A percentile compares a stretch with the other conserved stretches of the same genome.
Conservation (phyloP, 37 sponge, comb jelly and placozoan genomes). For the Cliona cf. orientalis region DNA sequence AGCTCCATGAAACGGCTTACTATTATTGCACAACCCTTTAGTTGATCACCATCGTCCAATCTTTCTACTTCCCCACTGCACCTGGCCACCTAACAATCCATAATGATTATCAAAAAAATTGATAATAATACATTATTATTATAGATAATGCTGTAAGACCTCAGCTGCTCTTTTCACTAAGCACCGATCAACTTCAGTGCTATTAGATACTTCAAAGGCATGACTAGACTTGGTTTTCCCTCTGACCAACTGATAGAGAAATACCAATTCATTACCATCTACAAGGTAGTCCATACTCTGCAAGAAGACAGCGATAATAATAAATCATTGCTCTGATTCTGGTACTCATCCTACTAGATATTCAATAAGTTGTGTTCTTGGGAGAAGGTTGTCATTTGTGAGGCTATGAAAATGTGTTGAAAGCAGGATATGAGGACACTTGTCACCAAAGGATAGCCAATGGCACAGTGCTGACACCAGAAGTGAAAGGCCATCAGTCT, state of each 20-base stretch:
- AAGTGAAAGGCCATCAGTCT: conserved; percentile 91
- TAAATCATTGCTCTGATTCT: background rate
- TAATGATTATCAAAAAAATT: too few relatives aligned
- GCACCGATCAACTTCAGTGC: conserved; percentile 62
- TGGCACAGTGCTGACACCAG: conserved; percentile 74
- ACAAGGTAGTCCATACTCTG: conserved; percentile 86
- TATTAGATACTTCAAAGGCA: conserved; percentile 91
- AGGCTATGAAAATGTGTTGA: conserved; percentile 97
- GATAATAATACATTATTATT: too few relatives aligned
- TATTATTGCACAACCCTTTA: too few relatives aligned
- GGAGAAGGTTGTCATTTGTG: conserved; percentile 83
- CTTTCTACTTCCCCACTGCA: too few relatives aligned
- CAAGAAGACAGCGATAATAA: too few relatives aligned
- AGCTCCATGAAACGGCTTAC: conserved; percentile 70
- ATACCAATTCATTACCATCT: conserved; percentile 85
- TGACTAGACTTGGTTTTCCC: conserved; percentile 77
- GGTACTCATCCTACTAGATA: conserved; percentile 68
- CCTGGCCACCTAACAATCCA: too few relatives aligned
- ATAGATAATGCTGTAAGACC: too few relatives aligned
- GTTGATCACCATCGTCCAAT: too few relatives aligned
- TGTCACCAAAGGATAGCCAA: conserved; percentile 65
- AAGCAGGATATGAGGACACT: conserved; percentile 88
- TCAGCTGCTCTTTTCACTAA: conserved; percentile 80
- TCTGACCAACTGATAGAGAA: conserved; percentile 87
- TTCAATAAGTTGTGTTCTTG: conserved; percentile 64